These are phyloP conservation scores for Anagyrus pseudococci DNA, from an alignment of 2,888 invertebrate species.

Conservation along the genomic window DNA sequence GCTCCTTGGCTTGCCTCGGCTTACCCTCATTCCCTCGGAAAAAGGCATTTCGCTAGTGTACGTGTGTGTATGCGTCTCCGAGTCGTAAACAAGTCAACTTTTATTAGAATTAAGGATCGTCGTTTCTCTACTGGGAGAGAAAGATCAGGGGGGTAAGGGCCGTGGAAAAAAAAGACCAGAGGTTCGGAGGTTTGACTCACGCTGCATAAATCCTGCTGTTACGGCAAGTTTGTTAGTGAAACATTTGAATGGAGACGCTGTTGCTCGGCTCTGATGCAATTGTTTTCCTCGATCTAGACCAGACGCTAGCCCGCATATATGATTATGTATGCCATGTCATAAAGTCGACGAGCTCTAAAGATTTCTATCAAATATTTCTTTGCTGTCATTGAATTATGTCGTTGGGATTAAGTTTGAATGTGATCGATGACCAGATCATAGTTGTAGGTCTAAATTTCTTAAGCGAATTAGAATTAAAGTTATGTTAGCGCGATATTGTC, in stretches of 20 bases:
- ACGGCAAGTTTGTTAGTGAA: constrained; percentile 9
- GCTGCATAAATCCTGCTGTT: constrained; percentile 32
- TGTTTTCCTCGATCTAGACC: constrained; percentile 5
- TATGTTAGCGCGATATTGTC: no score
- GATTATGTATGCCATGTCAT: no score
- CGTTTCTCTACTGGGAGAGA: constrained; percentile 11
- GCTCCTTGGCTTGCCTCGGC: constrained; percentile 2
- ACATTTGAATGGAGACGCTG: constrained; percentile 16
- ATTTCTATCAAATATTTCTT: no score
- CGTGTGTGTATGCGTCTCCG: constrained; percentile 11
- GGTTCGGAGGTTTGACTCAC: constrained; percentile 44
- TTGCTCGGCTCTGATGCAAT: constrained; percentile 8
- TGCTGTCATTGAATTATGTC: no score
- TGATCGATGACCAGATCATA: no score
- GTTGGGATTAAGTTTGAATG: no score
- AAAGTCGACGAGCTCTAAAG: no score
- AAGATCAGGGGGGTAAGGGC: constrained; percentile 1
- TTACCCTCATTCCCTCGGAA: constrained; percentile 26
- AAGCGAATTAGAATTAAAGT: no score
- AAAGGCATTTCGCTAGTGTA: constrained; percentile 4
- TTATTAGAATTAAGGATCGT: constrained; percentile 30
- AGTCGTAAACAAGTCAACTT: constrained; percentile 33
- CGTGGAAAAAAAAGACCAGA: neutral
- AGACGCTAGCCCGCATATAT: constrained; percentile 7
- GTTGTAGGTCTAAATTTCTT: no score